Conservation (phyloP, 2,888 invertebrate genomes). For the Agelastica alni region DNA sequence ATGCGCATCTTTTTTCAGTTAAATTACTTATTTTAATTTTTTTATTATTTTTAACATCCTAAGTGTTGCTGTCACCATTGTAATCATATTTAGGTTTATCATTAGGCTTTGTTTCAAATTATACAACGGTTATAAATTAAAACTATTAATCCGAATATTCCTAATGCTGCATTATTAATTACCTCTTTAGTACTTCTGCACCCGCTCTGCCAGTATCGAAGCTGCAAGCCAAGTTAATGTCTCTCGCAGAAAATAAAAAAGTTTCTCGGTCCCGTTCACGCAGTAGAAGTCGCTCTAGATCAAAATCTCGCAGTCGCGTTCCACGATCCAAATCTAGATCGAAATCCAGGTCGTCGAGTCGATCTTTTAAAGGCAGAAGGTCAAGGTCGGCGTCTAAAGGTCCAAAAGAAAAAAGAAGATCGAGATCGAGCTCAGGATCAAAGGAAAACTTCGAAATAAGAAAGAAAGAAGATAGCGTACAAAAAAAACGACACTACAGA, state of each 20-base stretch:
- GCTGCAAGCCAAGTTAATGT: conserved; percentile 66
- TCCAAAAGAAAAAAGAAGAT: conserved; percentile 37
- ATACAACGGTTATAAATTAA: no score
- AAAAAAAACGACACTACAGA: conserved; percentile 84
- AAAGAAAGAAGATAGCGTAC: conserved; percentile 79
- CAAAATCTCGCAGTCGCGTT: conserved; percentile 43
- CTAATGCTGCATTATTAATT: conserved; percentile 11
- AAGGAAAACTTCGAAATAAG: conserved; percentile 69
- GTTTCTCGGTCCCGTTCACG: conserved; percentile 50
- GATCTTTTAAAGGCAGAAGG: conserved; percentile 40
- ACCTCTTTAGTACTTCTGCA: conserved; percentile 50
- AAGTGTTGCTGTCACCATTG: no score
- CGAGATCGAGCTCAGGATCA: conserved; percentile 48
- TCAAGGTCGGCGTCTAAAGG: conserved; percentile 45
- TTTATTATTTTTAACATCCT: no score
- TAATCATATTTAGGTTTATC: no score
- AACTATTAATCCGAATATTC: no score
- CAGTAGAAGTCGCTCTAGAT: conserved; percentile 49
- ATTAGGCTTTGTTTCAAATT: no score
- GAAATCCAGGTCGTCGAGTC: conserved; percentile 41
- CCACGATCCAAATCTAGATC: conserved; percentile 48
- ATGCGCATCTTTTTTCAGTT: no score
- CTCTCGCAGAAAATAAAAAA: conserved; percentile 62
- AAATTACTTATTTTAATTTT: no score
- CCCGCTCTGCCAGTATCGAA: conserved; percentile 61